Evolutionary conservation across 2,888 invertebrate genomes (phyloP).

Genomic region (Aporophyla nigra): DNA sequence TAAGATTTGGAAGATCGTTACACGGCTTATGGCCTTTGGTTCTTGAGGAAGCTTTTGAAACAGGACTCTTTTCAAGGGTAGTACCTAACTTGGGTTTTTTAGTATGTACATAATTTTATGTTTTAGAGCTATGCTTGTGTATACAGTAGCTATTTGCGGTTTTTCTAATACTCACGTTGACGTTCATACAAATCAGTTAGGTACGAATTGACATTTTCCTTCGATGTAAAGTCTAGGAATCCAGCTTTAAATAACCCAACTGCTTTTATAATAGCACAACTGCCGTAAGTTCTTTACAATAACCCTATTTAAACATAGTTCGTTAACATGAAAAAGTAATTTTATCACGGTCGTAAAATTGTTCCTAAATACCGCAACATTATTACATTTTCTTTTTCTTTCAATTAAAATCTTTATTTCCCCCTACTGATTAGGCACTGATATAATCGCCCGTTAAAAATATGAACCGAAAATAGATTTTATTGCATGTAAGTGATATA

Average conservation of each 20-base stretch:
- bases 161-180: not conserved
- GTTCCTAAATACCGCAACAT: constrained; percentile 6
- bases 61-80: not conserved
- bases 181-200: not conserved
- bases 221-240: not conserved
- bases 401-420: constrained; percentile 17
- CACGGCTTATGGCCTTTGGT: not conserved
- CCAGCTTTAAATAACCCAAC: constrained; percentile 6
- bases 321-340: constrained; percentile 6
- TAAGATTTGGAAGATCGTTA: not conserved
- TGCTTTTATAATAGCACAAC: not conserved
- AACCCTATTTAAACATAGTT: not conserved
- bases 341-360: constrained; percentile 38
- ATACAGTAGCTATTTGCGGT: not conserved
- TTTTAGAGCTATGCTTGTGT: not conserved
- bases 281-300: not conserved
- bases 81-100: not conserved
- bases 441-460: constrained; percentile 62
- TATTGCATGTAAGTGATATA: constrained; percentile 78
- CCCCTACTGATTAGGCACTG: constrained; percentile 46
- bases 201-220: too few species aligned
- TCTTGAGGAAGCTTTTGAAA: not conserved
- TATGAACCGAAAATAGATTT: constrained; percentile 76
- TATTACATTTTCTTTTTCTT: constrained; percentile 27
- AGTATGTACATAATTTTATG: not conserved